These are phyloP conservation scores for Zaprionus ghesquierei DNA, from an alignment of 1,140 invertebrate species.

Conservation along the genomic window DNA sequence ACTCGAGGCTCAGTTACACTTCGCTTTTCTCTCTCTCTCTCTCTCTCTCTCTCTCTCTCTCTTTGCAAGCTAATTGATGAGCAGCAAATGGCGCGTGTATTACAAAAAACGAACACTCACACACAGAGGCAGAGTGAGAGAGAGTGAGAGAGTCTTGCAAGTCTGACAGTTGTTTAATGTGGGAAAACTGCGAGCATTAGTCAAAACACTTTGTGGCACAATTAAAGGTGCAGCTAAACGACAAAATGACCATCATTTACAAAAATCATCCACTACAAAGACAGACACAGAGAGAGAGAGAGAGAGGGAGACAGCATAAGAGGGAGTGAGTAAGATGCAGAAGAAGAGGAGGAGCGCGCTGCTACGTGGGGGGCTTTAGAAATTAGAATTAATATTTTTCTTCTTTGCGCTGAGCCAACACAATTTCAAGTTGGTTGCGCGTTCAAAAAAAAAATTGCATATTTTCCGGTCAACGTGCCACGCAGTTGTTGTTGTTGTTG, in stretches of 20 bases:
- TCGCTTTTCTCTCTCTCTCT: neutral
- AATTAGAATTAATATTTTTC: slow-evolving; percentile 78
- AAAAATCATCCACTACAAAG: slow-evolving; percentile 6
- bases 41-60: slow-evolving; percentile 8
- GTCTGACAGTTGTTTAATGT: slow-evolving; percentile 17
- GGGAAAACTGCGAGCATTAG: slow-evolving; percentile 31
- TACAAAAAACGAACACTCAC: neutral
- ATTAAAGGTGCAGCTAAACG: slow-evolving; percentile 65
- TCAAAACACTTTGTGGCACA: slow-evolving; percentile 44
- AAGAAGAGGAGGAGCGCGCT: slow-evolving; percentile 8
- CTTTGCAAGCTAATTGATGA: slow-evolving; percentile 65
- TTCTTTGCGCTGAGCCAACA: slow-evolving; percentile 65
- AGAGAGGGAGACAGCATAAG: neutral
- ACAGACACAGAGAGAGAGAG: neutral
- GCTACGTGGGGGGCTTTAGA: slow-evolving; percentile 46
- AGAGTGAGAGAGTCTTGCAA: neutral
- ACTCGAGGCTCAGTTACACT: slow-evolving; percentile 44
- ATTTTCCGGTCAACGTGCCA: slow-evolving; percentile 60
- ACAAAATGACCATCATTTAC: slow-evolving; percentile 44
- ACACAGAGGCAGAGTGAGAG: neutral
- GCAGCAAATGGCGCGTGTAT: slow-evolving; percentile 55
- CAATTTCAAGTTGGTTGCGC: slow-evolving; percentile 76
- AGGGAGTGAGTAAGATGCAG: no score
- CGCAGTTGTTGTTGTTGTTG: slow-evolving; percentile 9
- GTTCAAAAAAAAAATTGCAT: slow-evolving; percentile 53